Evolutionary conservation across 1,140 invertebrate species (phyloP), one percentile per base, ranked within the genome.

Genomic region (Drosophila takahashii): DNA sequence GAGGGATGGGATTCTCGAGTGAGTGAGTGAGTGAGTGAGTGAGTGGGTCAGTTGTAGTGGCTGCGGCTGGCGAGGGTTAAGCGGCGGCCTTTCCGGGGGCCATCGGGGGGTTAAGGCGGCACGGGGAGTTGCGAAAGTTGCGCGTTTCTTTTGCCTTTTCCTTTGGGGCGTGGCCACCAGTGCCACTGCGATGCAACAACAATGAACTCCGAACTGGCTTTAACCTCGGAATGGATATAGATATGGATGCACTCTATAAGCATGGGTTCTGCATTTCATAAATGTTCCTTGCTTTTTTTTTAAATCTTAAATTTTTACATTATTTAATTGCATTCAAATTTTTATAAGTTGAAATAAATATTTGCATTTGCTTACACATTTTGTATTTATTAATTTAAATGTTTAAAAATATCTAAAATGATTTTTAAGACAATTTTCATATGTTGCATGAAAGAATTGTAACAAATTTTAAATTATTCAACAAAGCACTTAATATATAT

Each of bases 21-120:
- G 79, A 81, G 60, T 77, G 79, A 22, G 22, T 22, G 73, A 74
- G 66, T 66, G 79, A 81, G 60, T 77, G 79, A 22, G 22, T 22
- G 22, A 22, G 22, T 22, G 79, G 72, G 78, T 81, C 74, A 76
- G 44, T 59, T 57, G 42, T 51, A 18, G 64, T 48, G 56, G 56
- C 69, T 29, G 48, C 53, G 65, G 61, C 50, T 29, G 11, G 4
- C 11, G 16, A 15, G 34, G 11, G 47, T 50, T 50, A 50, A 50
- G n/a, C 47, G 27, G 27, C 27, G 37, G 57, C 22, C 22, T 22
- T 22, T 22, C 22, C 22, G 22, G 1, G 15, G 18, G 50, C 22
- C n/a, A n/a, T 8, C 10, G 16, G 15, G 16, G 13, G 42, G 44
- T 32, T 22, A 15, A 36, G 10, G 26, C 26, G 32, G 34, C 10